These are phyloP conservation scores for Alloplasta piceator DNA, from an alignment of 2,888 invertebrate species.

Conservation along the genomic window DNA sequence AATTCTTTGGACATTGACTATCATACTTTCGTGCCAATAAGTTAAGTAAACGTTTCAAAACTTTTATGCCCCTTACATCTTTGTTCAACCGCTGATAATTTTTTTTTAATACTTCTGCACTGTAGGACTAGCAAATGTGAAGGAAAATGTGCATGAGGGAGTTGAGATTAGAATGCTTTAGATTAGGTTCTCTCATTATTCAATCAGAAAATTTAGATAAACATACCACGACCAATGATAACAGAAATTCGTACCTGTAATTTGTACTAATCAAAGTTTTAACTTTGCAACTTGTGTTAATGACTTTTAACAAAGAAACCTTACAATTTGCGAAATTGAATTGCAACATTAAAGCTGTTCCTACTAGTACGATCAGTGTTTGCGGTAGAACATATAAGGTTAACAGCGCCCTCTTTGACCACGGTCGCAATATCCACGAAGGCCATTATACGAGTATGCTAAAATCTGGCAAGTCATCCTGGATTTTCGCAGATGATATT, in stretches of 20 bases:
- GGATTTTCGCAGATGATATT: constrained; percentile 31
- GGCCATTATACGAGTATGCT: constrained; percentile 43
- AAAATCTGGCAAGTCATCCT: not conserved
- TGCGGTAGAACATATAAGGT: constrained; percentile 36
- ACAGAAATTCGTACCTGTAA: not conserved
- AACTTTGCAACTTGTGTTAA: constrained; percentile 22
- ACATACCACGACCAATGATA: too few relatives aligned
- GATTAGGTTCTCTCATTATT: too few relatives aligned
- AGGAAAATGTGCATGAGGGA: too few relatives aligned
- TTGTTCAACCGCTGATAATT: too few relatives aligned
- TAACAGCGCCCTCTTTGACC: constrained; percentile 25
- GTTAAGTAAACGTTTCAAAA: too few relatives aligned
- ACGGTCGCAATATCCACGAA: not conserved
- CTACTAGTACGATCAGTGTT: constrained; percentile 23
- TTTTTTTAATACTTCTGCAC: too few relatives aligned
- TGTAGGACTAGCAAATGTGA: too few relatives aligned
- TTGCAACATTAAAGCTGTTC: constrained; percentile 34
- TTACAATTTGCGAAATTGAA: constrained; percentile 11
- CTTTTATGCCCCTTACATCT: too few relatives aligned
- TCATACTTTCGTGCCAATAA: too few relatives aligned
- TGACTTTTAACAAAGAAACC: not conserved
- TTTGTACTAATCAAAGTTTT: not conserved
- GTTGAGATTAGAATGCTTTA: too few relatives aligned
- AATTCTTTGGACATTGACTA: too few relatives aligned
- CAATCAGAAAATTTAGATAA: too few relatives aligned